phyloP scores from a whole-genome alignment of 92 coral and sea anemone genomes.

The Parazoanthus darwini region DNA sequence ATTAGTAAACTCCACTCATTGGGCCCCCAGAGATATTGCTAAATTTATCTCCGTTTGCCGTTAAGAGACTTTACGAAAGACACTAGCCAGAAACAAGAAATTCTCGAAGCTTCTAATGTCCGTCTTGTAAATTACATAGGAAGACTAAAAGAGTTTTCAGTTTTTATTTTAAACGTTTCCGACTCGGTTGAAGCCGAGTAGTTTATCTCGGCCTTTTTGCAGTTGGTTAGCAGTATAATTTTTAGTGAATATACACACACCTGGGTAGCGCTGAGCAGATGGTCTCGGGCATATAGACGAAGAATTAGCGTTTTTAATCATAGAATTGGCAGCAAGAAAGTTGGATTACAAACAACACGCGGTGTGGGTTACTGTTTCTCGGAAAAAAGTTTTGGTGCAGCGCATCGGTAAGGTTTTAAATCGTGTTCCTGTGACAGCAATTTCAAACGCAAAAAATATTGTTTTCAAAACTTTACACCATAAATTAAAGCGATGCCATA shows the following conservation, averaged over 20 bases:
- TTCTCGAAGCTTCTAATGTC: constrained; percentile 21
- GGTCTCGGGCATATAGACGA: constrained; percentile 43
- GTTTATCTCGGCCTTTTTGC: constrained; percentile 40
- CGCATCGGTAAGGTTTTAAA: background rate
- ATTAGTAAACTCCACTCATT: constrained; percentile 26
- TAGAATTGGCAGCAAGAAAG: constrained; percentile 32
- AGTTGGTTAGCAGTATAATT: constrained; percentile 47
- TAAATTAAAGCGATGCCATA: constrained; percentile 93
- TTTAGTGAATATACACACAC: constrained; percentile 79
- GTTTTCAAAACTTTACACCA: constrained; percentile 58
- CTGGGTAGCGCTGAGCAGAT: constrained; percentile 83
- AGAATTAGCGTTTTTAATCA: constrained; percentile 46
- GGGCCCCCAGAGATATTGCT: constrained; percentile 27
- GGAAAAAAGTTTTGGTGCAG: background rate
- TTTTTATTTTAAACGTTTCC: background rate
- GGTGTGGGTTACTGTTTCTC: constrained; percentile 11
- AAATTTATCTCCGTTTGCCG: constrained; percentile 33
- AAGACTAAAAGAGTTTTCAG: background rate
- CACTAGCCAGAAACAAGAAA: constrained; percentile 13
- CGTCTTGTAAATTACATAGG: background rate
- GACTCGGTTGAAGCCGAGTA: background rate
- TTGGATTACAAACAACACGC: constrained; percentile 17
- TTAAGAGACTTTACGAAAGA: constrained; percentile 34
- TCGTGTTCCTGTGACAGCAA: constrained; percentile 7
- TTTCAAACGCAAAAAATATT: constrained; percentile 31